A percentile compares a stretch with the other conserved stretches of the same genome.
Conservation (phyloP, 2,797 vertebrate genomes). For the Pseudochaenichthys georgianus region DNA sequence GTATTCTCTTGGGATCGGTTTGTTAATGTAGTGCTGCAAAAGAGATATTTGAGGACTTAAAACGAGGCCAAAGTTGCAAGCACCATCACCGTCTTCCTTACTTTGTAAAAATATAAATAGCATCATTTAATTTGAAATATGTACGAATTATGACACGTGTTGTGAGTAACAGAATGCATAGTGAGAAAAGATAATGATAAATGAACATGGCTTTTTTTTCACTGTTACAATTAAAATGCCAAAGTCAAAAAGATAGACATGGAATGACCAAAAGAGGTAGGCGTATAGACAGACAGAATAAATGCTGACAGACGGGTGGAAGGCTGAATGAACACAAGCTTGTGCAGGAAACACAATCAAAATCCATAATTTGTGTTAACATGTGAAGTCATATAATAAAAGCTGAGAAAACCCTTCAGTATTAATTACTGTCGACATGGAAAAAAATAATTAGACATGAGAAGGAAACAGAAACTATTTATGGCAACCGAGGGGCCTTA, state of each 20-base stretch:
- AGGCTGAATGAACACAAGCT: slow-evolving; percentile 12
- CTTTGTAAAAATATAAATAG: not conserved
- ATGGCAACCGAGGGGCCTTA: slow-evolving; percentile 75
- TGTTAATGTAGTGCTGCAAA: not conserved
- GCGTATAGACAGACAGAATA: not conserved
- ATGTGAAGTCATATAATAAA: slow-evolving; percentile 47
- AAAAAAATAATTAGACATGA: slow-evolving; percentile 81
- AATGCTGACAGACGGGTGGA: not conserved
- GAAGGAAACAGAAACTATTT: slow-evolving; percentile 78
- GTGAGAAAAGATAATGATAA: not conserved
- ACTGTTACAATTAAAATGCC: not conserved
- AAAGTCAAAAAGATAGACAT: not conserved
- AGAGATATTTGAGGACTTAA: not conserved
- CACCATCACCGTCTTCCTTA: not conserved
- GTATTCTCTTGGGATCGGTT: not conserved
- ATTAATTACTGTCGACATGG: slow-evolving; percentile 76
- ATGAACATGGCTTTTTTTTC: not conserved
- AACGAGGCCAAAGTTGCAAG: not conserved
- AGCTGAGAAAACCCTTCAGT: slow-evolving; percentile 55
- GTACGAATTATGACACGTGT: not conserved
- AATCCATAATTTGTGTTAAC: slow-evolving; percentile 41
- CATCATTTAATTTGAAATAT: not conserved
- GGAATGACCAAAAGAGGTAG: not conserved
- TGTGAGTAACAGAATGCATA: not conserved
- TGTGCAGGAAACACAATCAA: slow-evolving; percentile 27